These are phyloP conservation scores for Ariolimax columbianus DNA, from an alignment of 2,888 invertebrate species.

Conservation along the genomic window DNA sequence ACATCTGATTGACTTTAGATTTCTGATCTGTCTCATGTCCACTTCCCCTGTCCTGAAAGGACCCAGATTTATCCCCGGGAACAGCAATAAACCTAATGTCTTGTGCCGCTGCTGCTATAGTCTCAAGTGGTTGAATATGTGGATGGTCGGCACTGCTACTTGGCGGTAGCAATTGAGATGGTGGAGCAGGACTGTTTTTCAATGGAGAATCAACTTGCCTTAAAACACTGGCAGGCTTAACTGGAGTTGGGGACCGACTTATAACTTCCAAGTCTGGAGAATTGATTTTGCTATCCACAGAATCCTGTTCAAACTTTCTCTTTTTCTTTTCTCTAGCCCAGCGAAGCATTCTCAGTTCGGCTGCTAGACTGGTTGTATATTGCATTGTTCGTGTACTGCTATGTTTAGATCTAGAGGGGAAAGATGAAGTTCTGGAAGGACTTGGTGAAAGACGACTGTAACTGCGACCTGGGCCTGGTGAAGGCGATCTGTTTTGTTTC, in stretches of 20 bases:
- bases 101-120: neutral
- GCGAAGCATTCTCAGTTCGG: slow-evolving; percentile 76
- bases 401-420: slow-evolving; percentile 54
- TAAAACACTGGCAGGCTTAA: neutral
- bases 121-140: neutral
- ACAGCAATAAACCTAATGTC: slow-evolving; percentile 1
- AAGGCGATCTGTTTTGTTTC: slow-evolving; percentile 65
- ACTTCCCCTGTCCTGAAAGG: slow-evolving; percentile 16
- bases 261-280: slow-evolving; percentile 50
- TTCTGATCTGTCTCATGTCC: slow-evolving; percentile 26
- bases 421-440: slow-evolving; percentile 44
- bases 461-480: slow-evolving; percentile 28
- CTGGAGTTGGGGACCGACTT: slow-evolving; percentile 48
- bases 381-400: slow-evolving; percentile 64
- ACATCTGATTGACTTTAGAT: slow-evolving; percentile 50
- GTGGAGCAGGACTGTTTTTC: slow-evolving; percentile 27
- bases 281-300: slow-evolving; percentile 43
- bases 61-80: neutral
- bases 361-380: slow-evolving; percentile 75
- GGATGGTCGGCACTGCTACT: neutral
- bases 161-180: neutral
- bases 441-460: slow-evolving; percentile 50
- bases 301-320: slow-evolving; percentile 25
- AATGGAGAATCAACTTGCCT: slow-evolving; percentile 18
- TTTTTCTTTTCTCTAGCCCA: slow-evolving; percentile 80